Conservation (phyloP, 2,888 invertebrate genomes). For the Rhagophthalmus giganteus region DNA sequence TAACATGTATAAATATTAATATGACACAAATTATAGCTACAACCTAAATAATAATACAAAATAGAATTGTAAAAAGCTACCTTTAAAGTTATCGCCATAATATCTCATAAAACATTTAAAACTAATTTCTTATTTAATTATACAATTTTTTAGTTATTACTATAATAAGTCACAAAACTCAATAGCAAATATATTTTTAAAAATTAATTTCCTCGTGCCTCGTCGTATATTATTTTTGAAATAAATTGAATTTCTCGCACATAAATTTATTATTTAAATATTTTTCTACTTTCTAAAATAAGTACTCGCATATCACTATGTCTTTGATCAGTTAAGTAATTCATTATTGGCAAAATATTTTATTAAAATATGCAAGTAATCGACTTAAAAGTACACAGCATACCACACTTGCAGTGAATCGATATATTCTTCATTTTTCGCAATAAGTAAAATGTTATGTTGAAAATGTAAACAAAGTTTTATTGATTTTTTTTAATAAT, state of each 20-base stretch:
- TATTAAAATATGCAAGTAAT: no score
- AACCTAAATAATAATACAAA: conserved; percentile 21
- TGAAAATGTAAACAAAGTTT: conserved; percentile 3
- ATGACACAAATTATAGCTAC: conserved; percentile 30
- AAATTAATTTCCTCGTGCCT: background rate
- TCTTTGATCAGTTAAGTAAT: no score
- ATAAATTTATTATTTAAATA: conserved; percentile 1
- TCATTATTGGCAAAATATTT: no score
- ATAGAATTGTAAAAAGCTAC: conserved; percentile 28
- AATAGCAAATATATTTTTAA: conserved; percentile 4
- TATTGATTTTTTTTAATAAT: conserved; percentile 1
- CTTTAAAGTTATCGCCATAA: conserved; percentile 25
- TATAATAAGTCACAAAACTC: conserved; percentile 18
- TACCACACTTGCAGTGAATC: no score
- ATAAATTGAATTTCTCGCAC: background rate
- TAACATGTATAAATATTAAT: conserved; percentile 29
- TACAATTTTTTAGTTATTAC: conserved; percentile 3
- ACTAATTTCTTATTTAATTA: conserved; percentile 1
- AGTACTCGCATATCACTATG: no score
- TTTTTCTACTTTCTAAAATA: no score
- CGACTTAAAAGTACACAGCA: no score
- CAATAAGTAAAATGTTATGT: conserved; percentile 3
- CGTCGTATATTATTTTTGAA: background rate
- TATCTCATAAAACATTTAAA: conserved; percentile 9
- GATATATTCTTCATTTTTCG: no score